phyloP scores from a whole-genome alignment of 2,113 vertebrate species.

The Indri indri region DNA sequence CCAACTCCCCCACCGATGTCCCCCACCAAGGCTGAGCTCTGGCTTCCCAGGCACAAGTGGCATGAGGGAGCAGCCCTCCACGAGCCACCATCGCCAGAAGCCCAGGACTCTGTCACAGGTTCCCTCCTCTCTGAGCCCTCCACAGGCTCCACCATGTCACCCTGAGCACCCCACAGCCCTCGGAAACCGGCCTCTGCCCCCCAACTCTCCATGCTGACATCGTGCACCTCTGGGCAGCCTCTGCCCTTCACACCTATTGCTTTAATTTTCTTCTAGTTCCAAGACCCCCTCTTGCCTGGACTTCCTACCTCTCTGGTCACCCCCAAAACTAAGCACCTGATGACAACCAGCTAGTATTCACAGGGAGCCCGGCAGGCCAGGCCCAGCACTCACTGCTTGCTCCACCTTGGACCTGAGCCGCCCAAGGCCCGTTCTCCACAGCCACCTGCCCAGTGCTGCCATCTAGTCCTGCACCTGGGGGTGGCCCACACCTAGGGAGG shows the following conservation, averaged over 20 bases:
- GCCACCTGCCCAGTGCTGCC: rapidly evolving
- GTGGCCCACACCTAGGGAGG: background rate
- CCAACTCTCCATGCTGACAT: too few species aligned
- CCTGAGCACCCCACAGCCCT: background rate
- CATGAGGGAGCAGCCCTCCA: background rate
- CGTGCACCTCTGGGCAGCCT: background rate
- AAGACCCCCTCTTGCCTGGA: background rate
- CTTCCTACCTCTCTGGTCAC: background rate
- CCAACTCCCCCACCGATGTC: too few species aligned
- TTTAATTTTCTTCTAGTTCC: background rate
- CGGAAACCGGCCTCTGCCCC: background rate
- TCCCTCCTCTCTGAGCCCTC: background rate
- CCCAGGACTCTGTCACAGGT: background rate
- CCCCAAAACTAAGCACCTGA: background rate
- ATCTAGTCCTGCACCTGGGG: too few species aligned
- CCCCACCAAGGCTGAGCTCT: background rate
- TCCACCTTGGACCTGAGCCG: background rate
- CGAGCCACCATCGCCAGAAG: background rate
- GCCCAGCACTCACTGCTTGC: background rate
- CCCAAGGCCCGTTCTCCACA: background rate
- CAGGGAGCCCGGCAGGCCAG: background rate
- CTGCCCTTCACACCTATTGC: background rate
- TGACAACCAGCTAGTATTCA: too few species aligned
- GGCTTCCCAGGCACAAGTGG: background rate
- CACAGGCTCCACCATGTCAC: background rate